phyloP scores from a whole-genome alignment of 2,888 invertebrate species.

The Tetranychus piercei region DNA sequence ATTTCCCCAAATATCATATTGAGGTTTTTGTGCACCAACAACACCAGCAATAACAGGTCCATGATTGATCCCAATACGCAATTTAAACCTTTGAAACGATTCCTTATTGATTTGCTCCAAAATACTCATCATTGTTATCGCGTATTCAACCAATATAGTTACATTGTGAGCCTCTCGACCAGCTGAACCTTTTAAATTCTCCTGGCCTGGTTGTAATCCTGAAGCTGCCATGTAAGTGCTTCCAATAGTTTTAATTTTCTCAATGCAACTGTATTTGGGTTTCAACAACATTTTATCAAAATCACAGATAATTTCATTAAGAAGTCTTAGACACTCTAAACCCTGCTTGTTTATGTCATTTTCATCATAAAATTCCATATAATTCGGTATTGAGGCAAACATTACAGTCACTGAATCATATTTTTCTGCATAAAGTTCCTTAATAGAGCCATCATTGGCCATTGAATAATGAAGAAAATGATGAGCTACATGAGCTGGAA shows the following conservation, averaged over 20 bases:
- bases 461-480: conserved; percentile 52
- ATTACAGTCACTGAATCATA: conserved; percentile 86
- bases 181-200: conserved; percentile 31
- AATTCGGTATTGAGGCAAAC: conserved; percentile 96
- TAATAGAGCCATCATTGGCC: conserved; percentile 35
- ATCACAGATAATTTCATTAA: conserved; percentile 95
- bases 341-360: conserved; percentile 93
- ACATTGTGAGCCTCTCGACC: conserved; percentile 40
- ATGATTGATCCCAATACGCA: conserved; percentile 72
- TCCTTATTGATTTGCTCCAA: conserved; percentile 86
- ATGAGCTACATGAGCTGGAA: conserved; percentile 86
- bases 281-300: conserved; percentile 85
- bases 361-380: conserved; percentile 88
- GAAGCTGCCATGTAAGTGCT: conserved; percentile 96
- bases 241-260: conserved; percentile 95
- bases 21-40: conserved; percentile 89
- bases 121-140: conserved; percentile 71
- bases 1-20: conserved; percentile 97
- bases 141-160: conserved; percentile 78
- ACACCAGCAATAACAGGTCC: conserved; percentile 90
- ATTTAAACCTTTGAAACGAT: conserved; percentile 84
- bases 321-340: conserved; percentile 69
- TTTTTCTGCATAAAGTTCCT: conserved; percentile 74
- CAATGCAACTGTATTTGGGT: conserved; percentile 83
- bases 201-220: conserved; percentile 70